Conservation (phyloP, 1,140 invertebrate species). For the Tetranychus cinnabarinus region DNA sequence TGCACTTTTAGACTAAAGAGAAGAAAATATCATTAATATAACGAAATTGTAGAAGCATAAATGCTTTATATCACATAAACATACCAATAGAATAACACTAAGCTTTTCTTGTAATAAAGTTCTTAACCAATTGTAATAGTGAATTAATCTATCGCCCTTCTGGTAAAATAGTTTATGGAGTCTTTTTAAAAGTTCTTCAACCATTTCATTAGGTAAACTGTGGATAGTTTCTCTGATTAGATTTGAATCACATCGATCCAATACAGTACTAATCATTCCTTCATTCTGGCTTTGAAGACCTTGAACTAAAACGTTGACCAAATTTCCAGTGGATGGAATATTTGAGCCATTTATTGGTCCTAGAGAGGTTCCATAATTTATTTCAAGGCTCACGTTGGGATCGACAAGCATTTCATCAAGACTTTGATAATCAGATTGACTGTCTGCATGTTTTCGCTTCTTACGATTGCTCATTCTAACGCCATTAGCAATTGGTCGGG, state of each 20-base stretch:
- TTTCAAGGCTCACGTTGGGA: neutral
- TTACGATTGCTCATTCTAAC: neutral
- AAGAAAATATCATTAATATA: neutral
- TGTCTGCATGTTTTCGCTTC: neutral
- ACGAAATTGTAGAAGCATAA: neutral
- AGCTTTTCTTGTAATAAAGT: neutral
- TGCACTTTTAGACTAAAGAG: neutral
- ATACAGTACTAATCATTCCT: neutral
- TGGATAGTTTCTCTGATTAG: neutral
- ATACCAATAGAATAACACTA: neutral
- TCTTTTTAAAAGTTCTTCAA: neutral
- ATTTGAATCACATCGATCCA: neutral
- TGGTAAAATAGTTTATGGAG: neutral
- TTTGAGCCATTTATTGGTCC: neutral
- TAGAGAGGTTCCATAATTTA: neutral
- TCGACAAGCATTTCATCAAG: neutral
- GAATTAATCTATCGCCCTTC: neutral
- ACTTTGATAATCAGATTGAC: neutral
- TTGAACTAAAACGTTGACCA: conserved; percentile 5
- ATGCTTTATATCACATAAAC: neutral
- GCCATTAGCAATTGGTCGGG: neutral
- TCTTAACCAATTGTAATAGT: neutral
- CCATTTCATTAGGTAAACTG: neutral
- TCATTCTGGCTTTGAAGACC: neutral
- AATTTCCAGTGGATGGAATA: conserved; percentile 6